Percentiles rank a stretch among this genome's conserved stretches.
Conservation (phyloP, 2,888 invertebrate species). For the Morpho deidamia region DNA sequence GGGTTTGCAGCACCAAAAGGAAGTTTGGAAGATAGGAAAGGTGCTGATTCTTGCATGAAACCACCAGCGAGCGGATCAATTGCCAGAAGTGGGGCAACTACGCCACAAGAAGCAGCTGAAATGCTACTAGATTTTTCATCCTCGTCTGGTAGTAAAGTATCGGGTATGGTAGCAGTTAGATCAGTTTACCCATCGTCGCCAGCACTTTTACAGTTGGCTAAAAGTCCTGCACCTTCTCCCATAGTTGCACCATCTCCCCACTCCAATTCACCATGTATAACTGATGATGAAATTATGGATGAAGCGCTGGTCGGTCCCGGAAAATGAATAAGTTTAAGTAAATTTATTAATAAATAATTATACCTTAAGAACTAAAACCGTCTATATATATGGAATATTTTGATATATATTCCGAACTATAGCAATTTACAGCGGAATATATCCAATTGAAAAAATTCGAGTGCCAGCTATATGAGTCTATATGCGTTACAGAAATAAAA, state of each 20-base stretch:
- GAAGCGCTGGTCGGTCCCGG: conserved; percentile 89
- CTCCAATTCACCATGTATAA: conserved; percentile 87
- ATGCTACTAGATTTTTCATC: conserved; percentile 83
- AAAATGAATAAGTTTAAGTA: conserved; percentile 69
- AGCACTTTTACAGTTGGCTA: conserved; percentile 86
- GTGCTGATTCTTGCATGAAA: conserved; percentile 69
- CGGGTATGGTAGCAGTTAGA: conserved; percentile 74
- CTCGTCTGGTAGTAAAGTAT: conserved; percentile 75
- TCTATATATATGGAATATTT: no score
- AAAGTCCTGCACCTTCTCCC: conserved; percentile 86
- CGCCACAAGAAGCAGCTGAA: conserved; percentile 80
- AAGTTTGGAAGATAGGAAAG: conserved; percentile 63
- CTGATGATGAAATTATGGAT: conserved; percentile 94
- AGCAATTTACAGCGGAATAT: no score
- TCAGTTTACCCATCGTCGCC: conserved; percentile 81
- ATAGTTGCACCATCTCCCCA: conserved; percentile 82
- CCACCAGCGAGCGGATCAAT: conserved; percentile 64
- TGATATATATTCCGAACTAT: no score
- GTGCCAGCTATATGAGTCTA: no score
- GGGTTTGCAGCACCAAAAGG: conserved; percentile 68
- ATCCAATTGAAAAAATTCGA: no score
- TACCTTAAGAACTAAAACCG: no score
- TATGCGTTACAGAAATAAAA: neutral
- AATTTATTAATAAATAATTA: no score
- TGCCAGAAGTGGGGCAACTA: conserved; percentile 63